Conservation (phyloP, 2,797 vertebrate species). For the Cercopithecus hamlyni region DNA sequence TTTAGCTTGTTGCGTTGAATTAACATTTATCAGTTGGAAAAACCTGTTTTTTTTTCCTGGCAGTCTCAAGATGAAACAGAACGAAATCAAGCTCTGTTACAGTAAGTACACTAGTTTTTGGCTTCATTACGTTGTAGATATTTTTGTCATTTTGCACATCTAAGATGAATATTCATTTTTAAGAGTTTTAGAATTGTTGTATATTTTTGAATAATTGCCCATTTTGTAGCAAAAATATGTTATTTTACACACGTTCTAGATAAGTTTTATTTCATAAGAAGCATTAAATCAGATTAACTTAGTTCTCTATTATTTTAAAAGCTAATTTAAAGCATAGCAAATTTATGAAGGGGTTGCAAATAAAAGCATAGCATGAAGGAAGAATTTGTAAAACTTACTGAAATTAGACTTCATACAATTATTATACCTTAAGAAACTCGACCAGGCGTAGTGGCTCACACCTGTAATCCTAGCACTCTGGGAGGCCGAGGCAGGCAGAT, state of each 20-base stretch:
- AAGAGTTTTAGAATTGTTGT: constrained; percentile 12
- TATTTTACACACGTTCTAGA: constrained; percentile 16
- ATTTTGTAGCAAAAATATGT: not conserved
- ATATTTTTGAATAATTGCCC: not conserved
- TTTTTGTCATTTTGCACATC: constrained; percentile 22
- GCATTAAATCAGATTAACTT: constrained; percentile 28
- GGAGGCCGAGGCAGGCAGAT: not conserved
- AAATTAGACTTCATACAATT: constrained; percentile 7
- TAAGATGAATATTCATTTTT: not conserved
- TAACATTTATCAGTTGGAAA: constrained; percentile 13
- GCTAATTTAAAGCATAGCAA: not conserved
- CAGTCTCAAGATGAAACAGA: constrained; percentile 36
- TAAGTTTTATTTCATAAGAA: constrained; percentile 40
- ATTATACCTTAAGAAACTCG: not conserved
- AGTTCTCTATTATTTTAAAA: constrained; percentile 39
- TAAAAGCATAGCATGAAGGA: not conserved
- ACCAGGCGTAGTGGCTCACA: not conserved
- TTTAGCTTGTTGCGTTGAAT: constrained; percentile 5
- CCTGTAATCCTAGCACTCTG: not conserved
- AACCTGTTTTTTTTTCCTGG: constrained; percentile 45
- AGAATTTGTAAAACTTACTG: not conserved
- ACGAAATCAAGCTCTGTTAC: constrained; percentile 75
- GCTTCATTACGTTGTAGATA: constrained; percentile 22
- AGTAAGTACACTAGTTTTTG: constrained; percentile 78
- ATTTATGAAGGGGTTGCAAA: not conserved